A percentile compares a stretch with the other conserved stretches of the same genome.
Evolutionary conservation across 2,888 invertebrate species (phyloP).

Genomic region (Phymatocera aterrima): DNA sequence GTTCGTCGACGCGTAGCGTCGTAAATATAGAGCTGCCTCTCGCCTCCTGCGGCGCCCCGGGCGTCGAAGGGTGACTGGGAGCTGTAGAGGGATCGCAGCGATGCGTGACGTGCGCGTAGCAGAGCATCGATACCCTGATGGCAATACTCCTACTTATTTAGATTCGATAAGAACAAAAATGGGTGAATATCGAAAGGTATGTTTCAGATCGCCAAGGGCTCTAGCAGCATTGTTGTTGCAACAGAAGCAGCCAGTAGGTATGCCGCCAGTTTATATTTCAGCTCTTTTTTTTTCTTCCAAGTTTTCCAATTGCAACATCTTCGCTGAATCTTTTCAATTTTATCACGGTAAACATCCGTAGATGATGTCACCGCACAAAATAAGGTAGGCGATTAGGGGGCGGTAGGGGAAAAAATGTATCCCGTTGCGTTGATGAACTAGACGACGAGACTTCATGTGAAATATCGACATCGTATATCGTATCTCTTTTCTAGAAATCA

Average conservation of each 20-base stretch:
- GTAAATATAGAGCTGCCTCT: slow-evolving; percentile 38
- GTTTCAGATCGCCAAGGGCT: background rate
- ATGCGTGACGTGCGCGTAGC: slow-evolving; percentile 13
- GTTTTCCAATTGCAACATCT: no score
- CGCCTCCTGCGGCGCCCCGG: slow-evolving; percentile 33
- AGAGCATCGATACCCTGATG: slow-evolving; percentile 2
- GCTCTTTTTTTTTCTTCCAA: no score
- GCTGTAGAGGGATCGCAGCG: background rate
- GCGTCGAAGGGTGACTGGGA: slow-evolving; percentile 36
- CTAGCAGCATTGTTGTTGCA: background rate
- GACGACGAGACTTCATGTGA: background rate
- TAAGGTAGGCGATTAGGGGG: no score
- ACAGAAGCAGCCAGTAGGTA: background rate
- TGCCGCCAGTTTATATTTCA: slow-evolving; percentile 13
- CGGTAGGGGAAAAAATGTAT: no score
- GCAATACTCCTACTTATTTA: background rate
- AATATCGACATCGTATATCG: background rate
- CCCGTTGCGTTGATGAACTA: background rate
- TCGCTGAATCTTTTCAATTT: no score
- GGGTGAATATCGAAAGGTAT: background rate
- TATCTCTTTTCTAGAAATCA: background rate
- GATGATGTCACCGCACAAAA: no score
- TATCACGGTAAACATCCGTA: no score
- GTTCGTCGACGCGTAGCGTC: slow-evolving; percentile 35
- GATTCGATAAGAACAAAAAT: background rate